Evolutionary conservation across 2,113 vertebrate genomes (phyloP).

Genomic region (Piprites chloris): DNA sequence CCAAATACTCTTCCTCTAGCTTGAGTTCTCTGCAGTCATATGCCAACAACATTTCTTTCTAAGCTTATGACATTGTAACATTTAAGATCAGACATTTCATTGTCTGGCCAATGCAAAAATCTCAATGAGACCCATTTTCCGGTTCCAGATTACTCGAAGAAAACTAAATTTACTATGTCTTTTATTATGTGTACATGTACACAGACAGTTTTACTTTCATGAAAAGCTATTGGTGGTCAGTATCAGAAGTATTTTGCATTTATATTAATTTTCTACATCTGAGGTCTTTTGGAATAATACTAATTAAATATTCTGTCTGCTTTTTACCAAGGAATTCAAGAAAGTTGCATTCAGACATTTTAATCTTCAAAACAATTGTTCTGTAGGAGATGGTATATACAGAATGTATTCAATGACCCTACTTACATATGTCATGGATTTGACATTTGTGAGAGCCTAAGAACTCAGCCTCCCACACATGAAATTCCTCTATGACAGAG

Average conservation of each 20-base stretch:
- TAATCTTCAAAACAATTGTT: background rate
- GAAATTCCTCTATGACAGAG: background rate
- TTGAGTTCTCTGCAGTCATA: background rate
- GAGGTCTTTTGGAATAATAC: background rate
- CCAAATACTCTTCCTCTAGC: background rate
- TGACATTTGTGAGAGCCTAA: background rate
- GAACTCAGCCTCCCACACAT: background rate
- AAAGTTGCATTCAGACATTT: background rate
- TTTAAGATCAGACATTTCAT: background rate
- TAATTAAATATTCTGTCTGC: background rate
- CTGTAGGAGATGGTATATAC: background rate
- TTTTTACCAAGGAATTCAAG: background rate
- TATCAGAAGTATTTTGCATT: background rate
- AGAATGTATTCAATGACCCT: background rate
- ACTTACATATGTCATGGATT: background rate
- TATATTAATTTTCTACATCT: background rate
- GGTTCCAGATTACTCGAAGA: background rate
- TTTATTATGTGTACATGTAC: background rate
- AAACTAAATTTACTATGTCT: background rate
- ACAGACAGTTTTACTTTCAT: background rate
- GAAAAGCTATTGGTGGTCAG: background rate
- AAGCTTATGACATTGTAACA: background rate
- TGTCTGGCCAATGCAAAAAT: background rate
- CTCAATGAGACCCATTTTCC: background rate
- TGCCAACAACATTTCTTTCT: background rate